Base-by-base conservation (phyloP, 2,888 invertebrate genomes). In the Uloborus plumipes region DNA sequence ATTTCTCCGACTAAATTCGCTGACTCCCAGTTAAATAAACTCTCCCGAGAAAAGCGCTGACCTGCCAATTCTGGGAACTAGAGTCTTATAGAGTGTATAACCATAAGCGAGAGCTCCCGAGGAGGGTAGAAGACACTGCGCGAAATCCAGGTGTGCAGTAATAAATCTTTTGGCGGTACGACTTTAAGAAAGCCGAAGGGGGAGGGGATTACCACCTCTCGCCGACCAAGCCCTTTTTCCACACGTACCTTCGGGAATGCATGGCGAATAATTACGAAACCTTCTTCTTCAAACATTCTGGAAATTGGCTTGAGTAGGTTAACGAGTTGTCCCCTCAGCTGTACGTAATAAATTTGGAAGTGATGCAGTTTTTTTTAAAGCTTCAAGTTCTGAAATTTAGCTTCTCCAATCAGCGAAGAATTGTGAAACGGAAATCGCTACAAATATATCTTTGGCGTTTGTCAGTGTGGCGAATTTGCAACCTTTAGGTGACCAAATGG, bases 111-210 rank as follows among this genome's bases (percentile, higher is more conserved):
- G 66, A 70, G 62, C 20, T 55, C 67, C 47, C 13, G 49, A 64
- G 79, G 74, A 70, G 80, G 74, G 66, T 51, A 39, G 39, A 39
- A n/a, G 39, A 39, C 39, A 39, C 39, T 39, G 80, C 49, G 50
- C n/a, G 67, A 82, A 77, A 82, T 67, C 82, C 82, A 82, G 82
- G 82, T 82, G 82, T 82, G 82, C 76, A 66, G 71, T 31, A 76
- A 82, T 82, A 82, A 82, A 82, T 82, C 82, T 82, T 72, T 62
- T 69, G 74, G 79, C 67, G 62, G 79, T 73, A 49, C 61, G 79
- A 73, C 73, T 73, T 66, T 62, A 13, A 26, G 61, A 47, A 22
- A 18, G 67, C 39, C 6, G 18, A 51, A 67, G 74, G 69, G 70
- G 74, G 61, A 55, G 71, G 65, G 62, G 64, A 62, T 69, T 61